These are phyloP conservation scores for Caprella mutica DNA, from an alignment of 2,888 invertebrate genomes.

Conservation along the genomic window DNA sequence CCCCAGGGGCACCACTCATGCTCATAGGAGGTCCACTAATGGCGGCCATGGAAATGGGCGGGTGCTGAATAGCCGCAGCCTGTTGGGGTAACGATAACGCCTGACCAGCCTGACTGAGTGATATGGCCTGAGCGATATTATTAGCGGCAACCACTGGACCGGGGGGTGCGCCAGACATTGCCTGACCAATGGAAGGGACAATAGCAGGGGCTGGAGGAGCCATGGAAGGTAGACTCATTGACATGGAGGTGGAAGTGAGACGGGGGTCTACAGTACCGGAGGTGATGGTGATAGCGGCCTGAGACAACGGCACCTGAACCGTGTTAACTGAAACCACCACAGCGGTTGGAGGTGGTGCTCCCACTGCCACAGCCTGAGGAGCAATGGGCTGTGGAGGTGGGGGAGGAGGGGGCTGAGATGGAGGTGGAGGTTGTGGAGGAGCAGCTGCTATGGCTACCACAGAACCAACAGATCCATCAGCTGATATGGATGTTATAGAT, in stretches of 20 bases:
- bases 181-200: conserved; percentile 8
- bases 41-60: conserved; percentile 8
- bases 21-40: conserved; percentile 1
- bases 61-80: background rate
- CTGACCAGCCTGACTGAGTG: background rate
- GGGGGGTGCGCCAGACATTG: conserved; percentile 7
- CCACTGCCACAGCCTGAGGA: conserved; percentile 30
- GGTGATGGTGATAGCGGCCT: conserved; percentile 22
- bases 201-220: conserved; percentile 10
- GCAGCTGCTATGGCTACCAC: conserved; percentile 21
- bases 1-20: conserved; percentile 4
- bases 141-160: background rate
- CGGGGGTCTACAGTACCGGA: conserved; percentile 27
- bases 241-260: conserved; percentile 30
- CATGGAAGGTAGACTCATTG: conserved; percentile 21
- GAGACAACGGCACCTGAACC: conserved; percentile 28
- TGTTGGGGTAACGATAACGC: conserved; percentile 2
- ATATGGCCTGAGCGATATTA: conserved; percentile 7
- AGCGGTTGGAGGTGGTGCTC: conserved; percentile 26
- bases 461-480: conserved; percentile 24
- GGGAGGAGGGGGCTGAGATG: conserved; percentile 25
- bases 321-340: conserved; percentile 30
- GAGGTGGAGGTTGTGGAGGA: conserved; percentile 20
- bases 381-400: conserved; percentile 26
- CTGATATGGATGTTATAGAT: conserved; percentile 30